Evolutionary conservation across 2,113 vertebrate species (phyloP), one percentile per base, ranked within the genome.

Genomic region (Xerus inauris): DNA sequence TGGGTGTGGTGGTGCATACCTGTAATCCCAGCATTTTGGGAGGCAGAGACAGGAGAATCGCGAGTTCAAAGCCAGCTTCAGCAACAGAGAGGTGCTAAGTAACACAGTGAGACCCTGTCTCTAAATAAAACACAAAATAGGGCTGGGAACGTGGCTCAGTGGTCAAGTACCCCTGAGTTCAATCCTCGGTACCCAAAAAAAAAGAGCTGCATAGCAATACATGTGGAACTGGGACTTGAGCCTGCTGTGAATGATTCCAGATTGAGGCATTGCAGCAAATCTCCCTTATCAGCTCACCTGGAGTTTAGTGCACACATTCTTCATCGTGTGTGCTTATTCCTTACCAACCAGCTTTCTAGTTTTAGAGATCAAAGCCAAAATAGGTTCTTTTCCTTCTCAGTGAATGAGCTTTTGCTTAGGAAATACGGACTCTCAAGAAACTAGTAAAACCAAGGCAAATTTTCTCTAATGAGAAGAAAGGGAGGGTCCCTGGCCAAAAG

Each of bases 401-500:
- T 3, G 16, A 73, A 12, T 26, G n/a, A 87, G n/a, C 57, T 51
- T 94, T 83, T 59, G 76, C 32, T 30, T 51, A 57, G 76, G 76
- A 92, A 94, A 72, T 14, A 76, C 13, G 81, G 45, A 79, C 72
- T 79, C 80, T 40, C n/a, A 80, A 62, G 57, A 87, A 72, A 80
- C 3, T 73, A 7, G 30, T 49, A 20, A 76, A 94, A 76, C 14
- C 9, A 85, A 90, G 17, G 16, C 11, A 9, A 40, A 35, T 73
- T 69, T 94, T 83, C 22, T 94, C 64, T 75, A 42, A 40, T 14
- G 8, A 3, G 47, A n/a, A 91, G 40, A 57, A 91, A 54, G 72
- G 38, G 13, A 65, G 32, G 17, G 16, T 71, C 64, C 2, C 5
- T 32, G 65, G 71, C 42, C 72, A 32, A 67, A 67, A 49, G 67